phyloP scores from a whole-genome alignment of 2,113 vertebrate genomes.

The Alethe diademata region DNA sequence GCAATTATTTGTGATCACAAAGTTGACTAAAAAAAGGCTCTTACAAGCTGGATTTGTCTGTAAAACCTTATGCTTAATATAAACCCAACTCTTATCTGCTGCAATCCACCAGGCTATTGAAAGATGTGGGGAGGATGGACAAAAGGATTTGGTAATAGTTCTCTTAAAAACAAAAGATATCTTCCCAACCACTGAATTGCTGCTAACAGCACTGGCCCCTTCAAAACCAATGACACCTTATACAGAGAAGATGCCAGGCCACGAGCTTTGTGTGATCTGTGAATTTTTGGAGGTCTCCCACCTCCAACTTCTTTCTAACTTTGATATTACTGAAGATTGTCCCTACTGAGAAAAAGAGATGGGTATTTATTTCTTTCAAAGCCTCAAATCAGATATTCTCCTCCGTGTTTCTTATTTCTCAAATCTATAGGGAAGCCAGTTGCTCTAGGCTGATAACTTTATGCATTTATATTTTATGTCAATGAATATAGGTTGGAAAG shows the following conservation, averaged over 20 bases:
- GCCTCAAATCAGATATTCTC: not conserved
- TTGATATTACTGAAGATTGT: not conserved
- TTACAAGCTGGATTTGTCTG: not conserved
- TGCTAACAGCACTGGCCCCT: not conserved
- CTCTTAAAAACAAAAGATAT: not conserved
- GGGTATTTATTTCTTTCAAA: slow-evolving; percentile 17
- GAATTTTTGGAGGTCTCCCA: not conserved
- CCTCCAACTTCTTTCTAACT: not conserved
- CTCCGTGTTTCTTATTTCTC: slow-evolving; percentile 15
- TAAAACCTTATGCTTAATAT: not conserved
- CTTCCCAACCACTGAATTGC: not conserved
- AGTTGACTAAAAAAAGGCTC: not conserved
- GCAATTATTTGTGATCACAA: not conserved
- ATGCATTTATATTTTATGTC: slow-evolving; percentile 44
- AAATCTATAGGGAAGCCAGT: slow-evolving; percentile 24
- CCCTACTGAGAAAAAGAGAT: not conserved
- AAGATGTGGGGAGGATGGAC: not conserved
- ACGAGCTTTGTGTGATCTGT: not conserved
- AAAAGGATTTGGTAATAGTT: not conserved
- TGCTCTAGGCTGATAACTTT: slow-evolving; percentile 30
- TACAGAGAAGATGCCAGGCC: not conserved
- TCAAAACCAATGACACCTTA: not conserved
- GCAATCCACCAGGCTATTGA: not conserved
- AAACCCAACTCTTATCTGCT: not conserved
- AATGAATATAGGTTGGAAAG: not conserved